Base-by-base conservation (phyloP, 1,140 invertebrate genomes). In the Triops longicaudatus region DNA sequence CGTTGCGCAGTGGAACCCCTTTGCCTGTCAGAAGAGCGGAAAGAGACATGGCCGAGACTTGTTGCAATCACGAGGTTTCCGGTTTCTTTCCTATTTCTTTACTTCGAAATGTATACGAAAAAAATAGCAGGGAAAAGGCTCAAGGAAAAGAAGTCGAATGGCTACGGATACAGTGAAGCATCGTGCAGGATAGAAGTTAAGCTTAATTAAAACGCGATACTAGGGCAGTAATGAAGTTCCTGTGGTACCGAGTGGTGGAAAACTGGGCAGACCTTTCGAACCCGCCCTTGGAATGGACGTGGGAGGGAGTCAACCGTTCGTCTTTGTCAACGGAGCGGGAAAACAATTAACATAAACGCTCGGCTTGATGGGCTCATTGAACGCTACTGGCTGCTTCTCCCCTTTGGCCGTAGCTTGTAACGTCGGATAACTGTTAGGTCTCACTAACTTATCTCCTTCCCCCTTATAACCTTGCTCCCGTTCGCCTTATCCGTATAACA, bases 291-390 rank as follows among this genome's bases (percentile, higher is more conserved):
- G 17, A 63, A 63, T 63, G 50, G 50, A 63, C 50, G 14, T 63
- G 50, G 50, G 50, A 63, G 50, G 50, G 50, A 63, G 50, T 63
- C 50, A 63, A 63, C 50, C 50, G 50, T 63, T 63, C 50, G 50
- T 63, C 50, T 63, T 63, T 63, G 50, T 63, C 50, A 63, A 63
- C 50, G 50, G 50, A 63, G 50, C 50, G 50, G 50, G 50, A 63
- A 63, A 63, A 63, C 50, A 63, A 63, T 63, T 63, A 63, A 63
- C 50, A 63, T 63, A 63, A 63, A 63, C 50, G 50, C 50, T 63
- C 50, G 50, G 50, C 50, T 63, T 63, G 50, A 63, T 63, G 50
- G 50, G 50, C 50, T 63, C 50, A 63, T 63, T 63, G 50, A 63
- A 63, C 50, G 50, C 50, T 63, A 22, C 50, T 63, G 17, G 50